Evolutionary conservation across 2,888 invertebrate species (phyloP).

Genomic region (Caenorhabditis sp.): DNA sequence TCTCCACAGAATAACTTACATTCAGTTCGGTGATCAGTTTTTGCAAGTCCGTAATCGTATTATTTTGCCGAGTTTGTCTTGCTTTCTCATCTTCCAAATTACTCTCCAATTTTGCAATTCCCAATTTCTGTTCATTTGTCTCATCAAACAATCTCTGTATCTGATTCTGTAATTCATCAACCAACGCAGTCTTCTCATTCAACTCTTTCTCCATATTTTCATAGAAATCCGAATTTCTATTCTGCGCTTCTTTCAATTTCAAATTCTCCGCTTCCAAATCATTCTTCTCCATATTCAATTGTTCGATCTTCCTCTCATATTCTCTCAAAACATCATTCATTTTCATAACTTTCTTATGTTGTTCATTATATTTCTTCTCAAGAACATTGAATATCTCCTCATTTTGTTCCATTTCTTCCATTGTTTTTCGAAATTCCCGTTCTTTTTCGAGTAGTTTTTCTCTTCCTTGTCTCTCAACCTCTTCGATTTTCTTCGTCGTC

Average conservation of each 20-base stretch:
- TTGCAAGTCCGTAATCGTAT: conserved; percentile 60
- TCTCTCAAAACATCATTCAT: conserved; percentile 58
- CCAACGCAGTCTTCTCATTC: conserved; percentile 37
- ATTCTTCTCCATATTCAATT: conserved; percentile 55
- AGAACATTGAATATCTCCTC: conserved; percentile 64
- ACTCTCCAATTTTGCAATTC: conserved; percentile 44
- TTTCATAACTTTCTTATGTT: conserved; percentile 66
- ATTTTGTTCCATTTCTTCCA: conserved; percentile 61
- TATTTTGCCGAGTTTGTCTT: conserved; percentile 43
- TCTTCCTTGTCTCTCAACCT: conserved; percentile 24
- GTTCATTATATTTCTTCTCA: conserved; percentile 66
- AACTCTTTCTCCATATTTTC: conserved; percentile 43
- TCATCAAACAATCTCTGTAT: conserved; percentile 44
- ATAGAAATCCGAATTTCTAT: conserved; percentile 39
- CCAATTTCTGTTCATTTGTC: conserved; percentile 35
- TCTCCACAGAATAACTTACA: conserved; percentile 31
- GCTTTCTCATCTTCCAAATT: conserved; percentile 45
- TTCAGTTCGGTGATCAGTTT: conserved; percentile 59
- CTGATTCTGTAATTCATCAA: conserved; percentile 51
- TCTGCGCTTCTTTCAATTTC: conserved; percentile 42
- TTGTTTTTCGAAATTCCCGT: conserved; percentile 44
- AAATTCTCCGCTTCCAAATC: conserved; percentile 51
- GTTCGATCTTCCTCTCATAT: conserved; percentile 58
- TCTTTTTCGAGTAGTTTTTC: conserved; percentile 40
- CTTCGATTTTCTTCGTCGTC: conserved; percentile 23